Evolutionary conservation across 2,797 vertebrate genomes (phyloP).

Genomic region (Furcifer pardalis): DNA sequence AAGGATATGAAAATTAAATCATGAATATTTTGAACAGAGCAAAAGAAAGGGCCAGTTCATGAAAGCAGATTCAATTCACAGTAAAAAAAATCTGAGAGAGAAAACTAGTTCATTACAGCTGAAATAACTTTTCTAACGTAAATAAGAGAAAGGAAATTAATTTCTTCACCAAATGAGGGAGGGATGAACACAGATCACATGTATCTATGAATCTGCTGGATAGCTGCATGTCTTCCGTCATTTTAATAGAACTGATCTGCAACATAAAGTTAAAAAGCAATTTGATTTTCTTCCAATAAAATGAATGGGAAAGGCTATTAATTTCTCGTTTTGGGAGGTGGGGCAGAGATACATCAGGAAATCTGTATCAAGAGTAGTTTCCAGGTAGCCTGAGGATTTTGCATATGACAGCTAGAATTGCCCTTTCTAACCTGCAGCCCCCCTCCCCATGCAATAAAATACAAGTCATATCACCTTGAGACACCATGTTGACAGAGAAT

Average conservation of each 20-base stretch:
- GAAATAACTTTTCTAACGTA: too few relatives aligned
- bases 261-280: background rate
- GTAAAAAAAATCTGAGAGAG: background rate
- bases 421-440: background rate
- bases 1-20: background rate
- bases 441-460: background rate
- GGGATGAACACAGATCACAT: background rate
- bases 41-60: background rate
- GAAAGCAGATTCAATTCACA: background rate
- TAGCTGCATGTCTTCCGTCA: background rate
- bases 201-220: background rate
- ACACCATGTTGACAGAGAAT: background rate
- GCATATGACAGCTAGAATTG: background rate
- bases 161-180: constrained; percentile 6
- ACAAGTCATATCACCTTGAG: background rate
- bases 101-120: background rate
- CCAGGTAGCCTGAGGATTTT: background rate
- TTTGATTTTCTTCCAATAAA: background rate
- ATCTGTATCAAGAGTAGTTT: background rate
- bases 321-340: too few relatives aligned
- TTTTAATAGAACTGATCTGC: background rate
- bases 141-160: background rate
- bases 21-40: constrained; percentile 13
- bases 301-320: background rate
- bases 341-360: background rate